Evolutionary conservation across 1,140 invertebrate genomes (phyloP).

Genomic region (Drosophila pandora): DNA sequence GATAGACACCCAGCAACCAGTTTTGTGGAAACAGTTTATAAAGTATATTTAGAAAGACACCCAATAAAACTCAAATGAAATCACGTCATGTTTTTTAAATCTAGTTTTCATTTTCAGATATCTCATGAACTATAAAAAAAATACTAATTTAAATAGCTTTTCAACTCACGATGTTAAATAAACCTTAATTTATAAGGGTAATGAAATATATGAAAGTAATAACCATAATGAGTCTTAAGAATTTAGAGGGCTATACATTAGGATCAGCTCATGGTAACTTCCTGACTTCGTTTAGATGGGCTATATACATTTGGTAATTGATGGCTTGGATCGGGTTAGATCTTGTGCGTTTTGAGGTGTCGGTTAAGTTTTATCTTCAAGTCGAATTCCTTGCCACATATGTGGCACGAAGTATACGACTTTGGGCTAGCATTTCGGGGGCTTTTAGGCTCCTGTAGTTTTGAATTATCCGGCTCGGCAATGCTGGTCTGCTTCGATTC

Average conservation of each 20-base stretch:
- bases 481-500: neutral
- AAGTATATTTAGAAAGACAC: conserved; percentile 24
- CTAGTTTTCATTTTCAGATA: neutral
- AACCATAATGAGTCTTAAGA: neutral
- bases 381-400: conserved; percentile 63
- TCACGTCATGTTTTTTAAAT: neutral
- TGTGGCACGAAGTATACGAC: conserved; percentile 38
- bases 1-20: conserved; percentile 7
- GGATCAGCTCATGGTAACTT: too few species aligned
- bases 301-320: neutral
- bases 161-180: neutral
- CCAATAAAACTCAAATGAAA: conserved; percentile 58
- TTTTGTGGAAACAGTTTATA: conserved; percentile 33
- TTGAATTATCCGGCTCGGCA: too few species aligned
- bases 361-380: conserved; percentile 72
- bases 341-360: conserved; percentile 57
- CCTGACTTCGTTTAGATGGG: too few species aligned
- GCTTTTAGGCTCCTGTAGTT: neutral
- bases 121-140: neutral
- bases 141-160: neutral
- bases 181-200: too few species aligned
- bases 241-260: too few species aligned
- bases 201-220: neutral
- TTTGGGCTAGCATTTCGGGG: neutral
- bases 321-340: conserved; percentile 2